Conservation (phyloP, 2,888 invertebrate genomes). For the Omphaloscelis lunosa region DNA sequence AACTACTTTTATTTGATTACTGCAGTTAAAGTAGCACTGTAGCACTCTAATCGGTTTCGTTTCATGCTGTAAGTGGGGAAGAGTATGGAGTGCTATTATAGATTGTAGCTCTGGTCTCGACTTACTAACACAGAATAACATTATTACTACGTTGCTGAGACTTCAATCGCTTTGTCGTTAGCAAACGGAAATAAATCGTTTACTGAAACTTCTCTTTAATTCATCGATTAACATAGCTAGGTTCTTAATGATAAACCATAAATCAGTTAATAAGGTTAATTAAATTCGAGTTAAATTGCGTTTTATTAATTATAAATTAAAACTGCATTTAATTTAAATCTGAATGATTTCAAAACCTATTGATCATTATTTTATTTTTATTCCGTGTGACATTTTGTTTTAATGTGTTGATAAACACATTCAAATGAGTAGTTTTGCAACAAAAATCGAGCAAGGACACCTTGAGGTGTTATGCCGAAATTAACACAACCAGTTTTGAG, state of each 20-base stretch:
- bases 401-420: constrained; percentile 38
- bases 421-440: constrained; percentile 44
- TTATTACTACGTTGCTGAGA: constrained; percentile 23
- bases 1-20: constrained; percentile 35
- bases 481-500: constrained; percentile 59
- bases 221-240: constrained; percentile 7
- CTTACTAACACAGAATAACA: constrained; percentile 46
- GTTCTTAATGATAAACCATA: constrained; percentile 19
- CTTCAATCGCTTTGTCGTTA: constrained; percentile 31
- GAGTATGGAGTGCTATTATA: constrained; percentile 10
- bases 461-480: constrained; percentile 47
- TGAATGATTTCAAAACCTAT: constrained; percentile 19
- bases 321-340: constrained; percentile 16
- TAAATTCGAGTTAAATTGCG: background rate
- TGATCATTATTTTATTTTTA: constrained; percentile 11
- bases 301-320: constrained; percentile 5
- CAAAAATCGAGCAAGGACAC: constrained; percentile 66
- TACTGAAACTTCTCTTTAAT: constrained; percentile 13
- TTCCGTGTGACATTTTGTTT: constrained; percentile 41
- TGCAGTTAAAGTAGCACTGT: constrained; percentile 12
- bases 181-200: constrained; percentile 34
- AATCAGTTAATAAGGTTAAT: constrained; percentile 18
- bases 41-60: constrained; percentile 27
- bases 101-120: constrained; percentile 31
- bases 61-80: constrained; percentile 23